Base-by-base conservation (phyloP, 2,888 invertebrate genomes). In the Smittia aterrima region DNA sequence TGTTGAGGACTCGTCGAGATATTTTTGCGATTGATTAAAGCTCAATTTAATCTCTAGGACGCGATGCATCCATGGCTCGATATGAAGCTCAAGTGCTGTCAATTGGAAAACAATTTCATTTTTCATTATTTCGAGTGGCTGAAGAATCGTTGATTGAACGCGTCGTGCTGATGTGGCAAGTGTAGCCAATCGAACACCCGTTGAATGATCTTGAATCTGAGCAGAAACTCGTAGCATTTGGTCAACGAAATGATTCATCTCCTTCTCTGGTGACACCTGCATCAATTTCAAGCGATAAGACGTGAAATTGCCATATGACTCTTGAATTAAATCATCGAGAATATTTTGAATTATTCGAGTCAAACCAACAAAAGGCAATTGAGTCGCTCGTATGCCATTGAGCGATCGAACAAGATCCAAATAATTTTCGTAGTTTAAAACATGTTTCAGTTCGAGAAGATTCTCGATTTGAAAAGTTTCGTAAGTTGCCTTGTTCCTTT, bases 31-130 rank as follows among this genome's bases (percentile, higher is more conserved):
- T 79, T 92, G 91, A 75, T 88, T 87, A 4, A 92, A 83, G 0
- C 91, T 90, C 77, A 90, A 90, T 80, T 92, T 91, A 3, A 88
- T 84, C 66, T 75, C 53, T 25, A 32, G 18, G 75, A 83, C 82
- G 82, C 90, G 90, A 76, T 87, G 87, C 76, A 89, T 87, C 78
- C 92, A 87, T 0, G 92, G 92, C 78, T 86, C 85, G 77, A 91
- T 80, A 78, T 91, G 88, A 6, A 93, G 84, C 79, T 93, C 92
- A 66, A 93, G 79, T 38, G 90, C 89, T 0, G 92, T 91, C 77
- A 93, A 82, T 79, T 90, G 90, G 81, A 90, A 93, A 3, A 92
- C 87, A 75, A 93, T 85, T 76, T 89, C 88, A 74, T 91, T 89
- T 80, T 90, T 86, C 70, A 89, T 80, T 78, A 89, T 88, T 80